Evolutionary conservation across 2,888 invertebrate species (phyloP).

Genomic region (Drosophila trichaetosa): DNA sequence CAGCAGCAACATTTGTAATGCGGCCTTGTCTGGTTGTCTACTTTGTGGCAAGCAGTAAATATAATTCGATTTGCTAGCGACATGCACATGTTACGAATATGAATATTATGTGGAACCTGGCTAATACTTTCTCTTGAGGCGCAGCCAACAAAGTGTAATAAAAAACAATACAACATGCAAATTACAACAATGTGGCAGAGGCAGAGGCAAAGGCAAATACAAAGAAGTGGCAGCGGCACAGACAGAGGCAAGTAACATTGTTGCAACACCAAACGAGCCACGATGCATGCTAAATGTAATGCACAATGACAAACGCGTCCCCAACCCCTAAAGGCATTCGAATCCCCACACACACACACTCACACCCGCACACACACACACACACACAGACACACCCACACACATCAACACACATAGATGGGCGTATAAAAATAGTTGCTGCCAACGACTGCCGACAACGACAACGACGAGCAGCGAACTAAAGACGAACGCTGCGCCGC

Average conservation of each 20-base stretch:
- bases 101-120: constrained; percentile 57
- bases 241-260: constrained; percentile 55
- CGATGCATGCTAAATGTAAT: constrained; percentile 76
- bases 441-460: constrained; percentile 54
- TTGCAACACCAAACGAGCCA: constrained; percentile 63
- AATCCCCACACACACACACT: constrained; percentile 36
- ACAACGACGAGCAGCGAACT: constrained; percentile 62
- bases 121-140: constrained; percentile 29
- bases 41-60: constrained; percentile 75
- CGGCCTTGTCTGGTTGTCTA: constrained; percentile 61
- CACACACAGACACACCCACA: constrained; percentile 27
- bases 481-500: constrained; percentile 52
- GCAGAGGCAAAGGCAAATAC: background rate
- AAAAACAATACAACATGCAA: constrained; percentile 58
- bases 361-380: constrained; percentile 26
- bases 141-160: constrained; percentile 24
- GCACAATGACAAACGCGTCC: constrained; percentile 73
- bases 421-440: constrained; percentile 74
- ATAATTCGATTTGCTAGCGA: constrained; percentile 73
- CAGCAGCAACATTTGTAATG: constrained; percentile 33
- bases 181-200: constrained; percentile 65
- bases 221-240: background rate
- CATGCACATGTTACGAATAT: constrained; percentile 66
- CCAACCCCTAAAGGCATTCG: constrained; percentile 36
- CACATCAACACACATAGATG: constrained; percentile 8